These are phyloP conservation scores for Lophura swinhoii DNA, from an alignment of 2,797 vertebrate genomes.

Conservation along the genomic window DNA sequence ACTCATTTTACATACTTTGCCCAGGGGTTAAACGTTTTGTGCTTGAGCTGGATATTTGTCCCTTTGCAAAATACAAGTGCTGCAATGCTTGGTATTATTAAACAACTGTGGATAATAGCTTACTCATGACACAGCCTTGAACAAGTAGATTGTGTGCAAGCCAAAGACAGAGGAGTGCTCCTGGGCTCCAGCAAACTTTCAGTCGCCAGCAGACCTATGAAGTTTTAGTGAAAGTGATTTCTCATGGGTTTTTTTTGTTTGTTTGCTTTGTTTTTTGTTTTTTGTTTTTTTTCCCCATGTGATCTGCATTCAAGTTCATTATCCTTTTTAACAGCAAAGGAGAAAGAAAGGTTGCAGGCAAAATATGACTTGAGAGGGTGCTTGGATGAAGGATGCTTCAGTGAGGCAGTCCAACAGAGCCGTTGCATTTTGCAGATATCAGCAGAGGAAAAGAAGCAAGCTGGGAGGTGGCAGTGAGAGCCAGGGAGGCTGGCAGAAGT, in stretches of 20 bases:
- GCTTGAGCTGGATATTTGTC: not conserved
- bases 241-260: not conserved
- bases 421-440: not conserved
- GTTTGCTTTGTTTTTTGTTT: not conserved
- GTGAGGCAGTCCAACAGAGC: not conserved
- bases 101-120: not conserved
- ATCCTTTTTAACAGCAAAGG: not conserved
- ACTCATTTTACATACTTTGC: not conserved
- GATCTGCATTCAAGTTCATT: not conserved
- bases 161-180: not conserved
- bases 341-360: accelerated
- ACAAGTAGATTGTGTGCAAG: not conserved
- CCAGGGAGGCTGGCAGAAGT: not conserved
- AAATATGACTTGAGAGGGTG: not conserved
- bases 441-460: not conserved
- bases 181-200: not conserved
- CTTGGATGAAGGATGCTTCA: not conserved
- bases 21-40: not conserved
- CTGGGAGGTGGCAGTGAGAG: not conserved
- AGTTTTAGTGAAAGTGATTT: not conserved
- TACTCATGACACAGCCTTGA: not conserved
- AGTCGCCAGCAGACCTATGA: not conserved
- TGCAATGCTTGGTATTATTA: not conserved
- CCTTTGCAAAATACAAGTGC: not conserved
- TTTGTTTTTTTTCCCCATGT: not conserved